phyloP scores from a whole-genome alignment of 1,140 invertebrate species.

The Diabrotica virgifera region DNA sequence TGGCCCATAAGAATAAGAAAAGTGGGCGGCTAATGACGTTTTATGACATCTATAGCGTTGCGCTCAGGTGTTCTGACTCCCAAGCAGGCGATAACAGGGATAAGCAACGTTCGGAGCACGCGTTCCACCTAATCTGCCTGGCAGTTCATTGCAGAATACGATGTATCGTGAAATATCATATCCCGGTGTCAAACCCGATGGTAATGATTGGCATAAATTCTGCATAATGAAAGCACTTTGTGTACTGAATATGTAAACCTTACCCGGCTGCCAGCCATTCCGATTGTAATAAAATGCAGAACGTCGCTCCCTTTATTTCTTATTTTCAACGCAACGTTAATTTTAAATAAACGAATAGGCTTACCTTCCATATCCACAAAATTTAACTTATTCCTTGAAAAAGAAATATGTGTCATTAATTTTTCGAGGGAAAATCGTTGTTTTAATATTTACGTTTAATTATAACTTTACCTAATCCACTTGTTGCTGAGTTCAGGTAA shows the following conservation, averaged over 20 bases:
- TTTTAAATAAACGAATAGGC: background rate
- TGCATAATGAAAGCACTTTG: slow-evolving; percentile 47
- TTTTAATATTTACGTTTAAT: too few species aligned
- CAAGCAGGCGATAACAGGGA: slow-evolving; percentile 49
- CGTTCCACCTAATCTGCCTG: slow-evolving; percentile 42
- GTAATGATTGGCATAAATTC: slow-evolving; percentile 51
- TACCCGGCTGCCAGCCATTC: slow-evolving; percentile 32
- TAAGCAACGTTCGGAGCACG: slow-evolving; percentile 40
- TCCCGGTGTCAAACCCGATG: slow-evolving; percentile 47
- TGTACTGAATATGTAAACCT: slow-evolving; percentile 31
- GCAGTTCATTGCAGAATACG: slow-evolving; percentile 43
- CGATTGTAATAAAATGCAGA: slow-evolving; percentile 40
- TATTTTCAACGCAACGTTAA: slow-evolving; percentile 16
- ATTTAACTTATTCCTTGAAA: too few species aligned
- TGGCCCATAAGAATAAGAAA: slow-evolving; percentile 21
- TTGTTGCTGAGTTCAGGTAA: too few species aligned
- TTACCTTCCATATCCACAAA: too few species aligned
- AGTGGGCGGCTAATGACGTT: slow-evolving; percentile 32
- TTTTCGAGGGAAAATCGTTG: too few species aligned
- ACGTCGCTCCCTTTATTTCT: slow-evolving; percentile 21
- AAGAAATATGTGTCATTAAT: too few species aligned
- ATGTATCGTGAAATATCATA: slow-evolving; percentile 49
- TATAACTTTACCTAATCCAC: too few species aligned
- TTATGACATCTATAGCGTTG: slow-evolving; percentile 29
- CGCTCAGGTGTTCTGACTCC: slow-evolving; percentile 45